These are phyloP conservation scores for Phenganax subtilis DNA, from an alignment of 92 coral and sea anemone genomes.

Conservation along the genomic window DNA sequence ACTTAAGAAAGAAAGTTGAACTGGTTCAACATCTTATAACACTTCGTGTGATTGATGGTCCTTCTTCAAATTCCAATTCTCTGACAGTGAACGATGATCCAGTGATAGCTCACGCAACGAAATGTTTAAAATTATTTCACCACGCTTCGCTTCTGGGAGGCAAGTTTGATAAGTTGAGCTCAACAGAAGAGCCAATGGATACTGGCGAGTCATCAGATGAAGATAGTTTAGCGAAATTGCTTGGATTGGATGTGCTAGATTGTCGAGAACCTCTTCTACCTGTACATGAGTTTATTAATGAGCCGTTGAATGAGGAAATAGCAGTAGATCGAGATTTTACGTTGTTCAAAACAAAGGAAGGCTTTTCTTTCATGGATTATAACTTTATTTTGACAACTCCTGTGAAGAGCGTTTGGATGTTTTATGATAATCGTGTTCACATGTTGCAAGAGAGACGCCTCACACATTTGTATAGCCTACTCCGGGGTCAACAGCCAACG, in stretches of 20 bases:
- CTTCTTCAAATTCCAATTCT: constrained; percentile 48
- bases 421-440: constrained; percentile 92
- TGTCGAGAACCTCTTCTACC: constrained; percentile 40
- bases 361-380: constrained; percentile 43
- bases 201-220: constrained; percentile 34
- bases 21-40: constrained; percentile 85
- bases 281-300: constrained; percentile 39
- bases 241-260: constrained; percentile 32
- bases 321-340: constrained; percentile 49
- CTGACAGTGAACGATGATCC: constrained; percentile 77
- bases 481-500: constrained; percentile 84
- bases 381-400: constrained; percentile 76
- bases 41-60: constrained; percentile 86
- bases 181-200: constrained; percentile 39
- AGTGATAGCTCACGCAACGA: constrained; percentile 72
- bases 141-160: constrained; percentile 77
- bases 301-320: constrained; percentile 40
- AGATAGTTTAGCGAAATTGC: constrained; percentile 9
- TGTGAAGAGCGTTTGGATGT: constrained; percentile 81
- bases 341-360: constrained; percentile 35
- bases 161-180: constrained; percentile 36
- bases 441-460: constrained; percentile 95
- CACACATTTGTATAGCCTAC: constrained; percentile 79
- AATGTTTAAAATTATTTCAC: constrained; percentile 70
- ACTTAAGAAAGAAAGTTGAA: constrained; percentile 75